phyloP scores from a whole-genome alignment of 2,113 vertebrate species.

The Pelecanoides urinatrix region DNA sequence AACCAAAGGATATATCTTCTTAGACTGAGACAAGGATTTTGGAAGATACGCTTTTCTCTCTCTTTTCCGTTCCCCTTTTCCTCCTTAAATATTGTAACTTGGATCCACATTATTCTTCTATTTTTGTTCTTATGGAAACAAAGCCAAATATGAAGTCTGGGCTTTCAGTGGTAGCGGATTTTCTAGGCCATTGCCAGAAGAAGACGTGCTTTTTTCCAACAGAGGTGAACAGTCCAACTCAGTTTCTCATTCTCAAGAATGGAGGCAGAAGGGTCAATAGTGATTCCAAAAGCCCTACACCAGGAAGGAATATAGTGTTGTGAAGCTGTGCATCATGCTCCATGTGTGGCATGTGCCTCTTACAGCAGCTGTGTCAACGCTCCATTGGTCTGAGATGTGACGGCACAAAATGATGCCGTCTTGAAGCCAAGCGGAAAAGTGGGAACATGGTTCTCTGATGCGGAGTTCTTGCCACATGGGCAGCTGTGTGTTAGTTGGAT shows the following conservation, averaged over 20 bases:
- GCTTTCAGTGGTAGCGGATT: not conserved
- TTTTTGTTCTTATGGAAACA: not conserved
- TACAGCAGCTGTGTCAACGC: not conserved
- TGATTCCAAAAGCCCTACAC: not conserved
- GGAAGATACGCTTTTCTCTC: not conserved
- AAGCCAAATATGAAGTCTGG: not conserved
- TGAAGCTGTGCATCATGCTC: not conserved
- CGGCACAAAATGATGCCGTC: fast-evolving
- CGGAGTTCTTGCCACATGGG: not conserved
- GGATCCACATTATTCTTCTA: not conserved
- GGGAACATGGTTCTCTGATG: not conserved
- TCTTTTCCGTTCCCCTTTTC: not conserved
- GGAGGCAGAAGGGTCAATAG: not conserved
- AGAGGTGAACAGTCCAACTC: not conserved
- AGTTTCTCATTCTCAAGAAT: not conserved
- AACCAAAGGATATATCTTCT: not conserved
- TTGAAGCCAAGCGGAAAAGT: not conserved
- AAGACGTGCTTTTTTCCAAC: not conserved
- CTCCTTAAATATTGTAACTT: not conserved
- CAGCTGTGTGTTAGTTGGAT: not conserved
- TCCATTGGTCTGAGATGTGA: not conserved
- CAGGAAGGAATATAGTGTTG: fast-evolving
- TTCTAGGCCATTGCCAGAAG: not conserved
- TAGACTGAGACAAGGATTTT: not conserved
- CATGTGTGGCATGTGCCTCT: not conserved